Base-by-base conservation (phyloP, 1,140 invertebrate genomes). In the Ceratina calcarata region DNA sequence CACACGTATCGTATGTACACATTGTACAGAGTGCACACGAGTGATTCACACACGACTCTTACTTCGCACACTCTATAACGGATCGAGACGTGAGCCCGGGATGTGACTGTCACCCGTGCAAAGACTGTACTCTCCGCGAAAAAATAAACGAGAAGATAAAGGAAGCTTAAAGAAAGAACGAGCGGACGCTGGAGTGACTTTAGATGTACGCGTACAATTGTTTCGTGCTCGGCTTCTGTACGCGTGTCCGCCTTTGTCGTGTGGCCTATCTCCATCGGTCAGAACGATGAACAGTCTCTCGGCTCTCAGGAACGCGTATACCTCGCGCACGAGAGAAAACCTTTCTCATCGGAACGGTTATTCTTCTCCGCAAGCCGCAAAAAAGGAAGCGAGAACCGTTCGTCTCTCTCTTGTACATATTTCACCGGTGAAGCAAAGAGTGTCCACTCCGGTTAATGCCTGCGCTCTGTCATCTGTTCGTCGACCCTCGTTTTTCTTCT, bases 141-240 rank as follows among this genome's bases (percentile, higher is more conserved):
- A 32, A 32, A 32, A 49, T 77, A 70, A 70, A 70, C 66, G 74
- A 70, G 57, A 15, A 32, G 27, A 32, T 32, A 32, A 32, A 32
- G 27, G 27, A 32, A 32, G 27, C 27, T 32, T 24, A 70, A 60
- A 77, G 45, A 70, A 70, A 22, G n/a, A 49, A 27, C 16, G 53
- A 22, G 12, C 27, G 65, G 57, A 76, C 20, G 15, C 37, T 20
- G 15, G 32, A 68, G 53, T 20, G 66, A 22, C 37, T 68, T 57
- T 24, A 3, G 24, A 61, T n/a, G 53, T 66, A 22, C 55, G 20
- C 22, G 32, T 2, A 12, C 67, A 45, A 78, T 78, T 78, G 67
- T 78, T 71, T 78, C 32, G 2, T 13, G 10, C 13, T 18, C 55
- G n/a, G 27, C 64, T 51, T 15, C 49, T 24, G n/a, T 32, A 4